Evolutionary conservation across 2,113 vertebrate genomes (phyloP), one percentile per base, ranked within the genome.

Genomic region (Siniperca knerii): DNA sequence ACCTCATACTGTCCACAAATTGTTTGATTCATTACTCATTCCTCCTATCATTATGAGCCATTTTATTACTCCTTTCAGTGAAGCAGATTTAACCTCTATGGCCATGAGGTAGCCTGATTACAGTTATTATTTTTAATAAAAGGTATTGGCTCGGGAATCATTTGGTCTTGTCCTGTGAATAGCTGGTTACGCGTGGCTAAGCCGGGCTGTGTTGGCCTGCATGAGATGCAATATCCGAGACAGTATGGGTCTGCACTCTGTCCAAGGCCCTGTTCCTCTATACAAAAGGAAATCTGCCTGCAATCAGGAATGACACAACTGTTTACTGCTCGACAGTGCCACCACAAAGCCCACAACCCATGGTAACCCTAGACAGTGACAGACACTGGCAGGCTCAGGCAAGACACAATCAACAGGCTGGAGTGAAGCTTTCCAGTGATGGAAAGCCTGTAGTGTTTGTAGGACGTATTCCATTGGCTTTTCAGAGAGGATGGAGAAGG

Each of bases 91-190:
- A 91, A 92, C 90, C 85, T 91, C 87, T 67, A 64, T 61, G 83
- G 77, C 85, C 78, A 84, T 44, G 77, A 90, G 86, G 79, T 87
- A 90, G 93, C 82, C 81, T 93, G 95, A 96, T 95, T 95, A 93
- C 82, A 91, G 92, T 92, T 92, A 95, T 96, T 93, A 93, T 93
- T 93, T 95, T 93, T 93, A 94, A 95, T 94, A 95, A 93, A 94
- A 89, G 86, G 87, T 85, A 85, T 90, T 89, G 88, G 90, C 90
- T 81, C 25, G 64, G 92, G 92, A 94, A 89, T 93, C 89, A 91
- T 93, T 92, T 89, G 83, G 78, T 92, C 79, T 83, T 72, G 77
- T 92, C 76, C 54, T 68, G 75, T 86, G 93, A 92, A 90, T 85
- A 87, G 79, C 84, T 77, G 84, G 83, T 89, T 89, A 86, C 2